phyloP scores from a whole-genome alignment of 2,888 invertebrate genomes.

The Nasonovia ribisnigri region DNA sequence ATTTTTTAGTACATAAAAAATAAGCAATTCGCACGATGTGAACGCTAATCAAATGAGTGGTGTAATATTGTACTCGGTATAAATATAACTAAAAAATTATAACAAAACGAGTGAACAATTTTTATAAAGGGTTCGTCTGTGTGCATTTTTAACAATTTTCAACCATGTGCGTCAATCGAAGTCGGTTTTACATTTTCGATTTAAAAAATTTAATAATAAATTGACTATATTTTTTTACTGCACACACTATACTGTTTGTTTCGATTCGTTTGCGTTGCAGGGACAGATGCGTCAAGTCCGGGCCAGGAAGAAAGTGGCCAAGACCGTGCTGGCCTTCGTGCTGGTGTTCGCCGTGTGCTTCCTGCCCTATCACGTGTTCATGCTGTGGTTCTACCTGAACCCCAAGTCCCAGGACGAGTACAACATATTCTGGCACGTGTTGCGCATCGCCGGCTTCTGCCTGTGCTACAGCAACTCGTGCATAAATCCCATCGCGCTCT shows the following conservation, averaged over 20 bases:
- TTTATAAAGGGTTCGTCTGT: neutral
- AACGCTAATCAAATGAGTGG: neutral
- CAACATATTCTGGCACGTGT: constrained; percentile 82
- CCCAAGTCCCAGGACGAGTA: constrained; percentile 77
- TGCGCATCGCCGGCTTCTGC: constrained; percentile 86
- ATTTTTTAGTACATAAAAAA: neutral
- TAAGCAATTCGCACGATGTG: neutral
- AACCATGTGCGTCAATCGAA: neutral
- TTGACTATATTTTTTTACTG: neutral
- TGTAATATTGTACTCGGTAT: neutral
- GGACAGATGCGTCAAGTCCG: constrained; percentile 71
- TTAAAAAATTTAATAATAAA: too few species aligned
- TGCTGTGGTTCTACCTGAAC: constrained; percentile 86
- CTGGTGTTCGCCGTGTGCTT: constrained; percentile 90
- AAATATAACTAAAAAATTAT: neutral
- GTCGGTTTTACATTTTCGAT: neutral
- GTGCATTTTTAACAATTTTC: neutral
- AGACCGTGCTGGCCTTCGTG: constrained; percentile 92
- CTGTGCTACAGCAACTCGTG: constrained; percentile 91
- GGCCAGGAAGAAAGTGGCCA: constrained; percentile 75
- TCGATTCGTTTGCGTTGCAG: constrained; percentile 71
- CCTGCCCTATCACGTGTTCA: constrained; percentile 85
- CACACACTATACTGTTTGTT: neutral
- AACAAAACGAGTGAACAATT: neutral
- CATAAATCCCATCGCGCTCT: constrained; percentile 89